Percentiles rank a stretch among this genome's conserved stretches.
These are phyloP conservation scores for Darwinula stevensoni DNA, from an alignment of 2,888 invertebrate genomes.

Conservation along the genomic window DNA sequence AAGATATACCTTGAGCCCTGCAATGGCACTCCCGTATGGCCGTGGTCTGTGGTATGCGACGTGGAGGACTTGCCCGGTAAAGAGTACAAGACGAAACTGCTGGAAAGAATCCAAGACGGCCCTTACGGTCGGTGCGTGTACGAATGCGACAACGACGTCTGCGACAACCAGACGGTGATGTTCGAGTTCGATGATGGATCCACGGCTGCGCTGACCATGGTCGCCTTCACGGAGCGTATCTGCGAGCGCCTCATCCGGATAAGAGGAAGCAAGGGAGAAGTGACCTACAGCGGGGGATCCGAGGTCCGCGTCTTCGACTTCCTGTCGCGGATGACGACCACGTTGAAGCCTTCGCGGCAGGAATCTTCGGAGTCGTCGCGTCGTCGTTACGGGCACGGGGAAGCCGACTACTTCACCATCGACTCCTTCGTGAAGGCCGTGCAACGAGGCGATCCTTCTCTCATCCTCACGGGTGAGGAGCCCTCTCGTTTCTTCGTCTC, in stretches of 20 bases:
- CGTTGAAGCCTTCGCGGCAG: too few species aligned
- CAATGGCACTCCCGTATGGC: constrained; percentile 7
- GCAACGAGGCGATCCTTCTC: constrained; percentile 5
- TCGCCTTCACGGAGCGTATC: constrained; percentile 17
- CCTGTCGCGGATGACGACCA: constrained; percentile 8
- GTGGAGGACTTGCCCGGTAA: constrained; percentile 12
- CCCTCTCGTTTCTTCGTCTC: too few species aligned
- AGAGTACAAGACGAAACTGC: too few species aligned
- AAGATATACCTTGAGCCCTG: constrained; percentile 15
- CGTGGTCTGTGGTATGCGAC: constrained; percentile 11
- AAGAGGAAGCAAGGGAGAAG: constrained; percentile 12
- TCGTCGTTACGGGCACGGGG: constrained; percentile 7
- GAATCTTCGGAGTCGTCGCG: too few species aligned
- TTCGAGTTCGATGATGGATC: constrained; percentile 18
- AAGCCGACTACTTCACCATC: constrained; percentile 7
- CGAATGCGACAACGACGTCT: constrained; percentile 19
- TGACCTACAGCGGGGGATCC: constrained; percentile 11
- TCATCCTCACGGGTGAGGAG: constrained; percentile 6
- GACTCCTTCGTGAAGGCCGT: constrained; percentile 7
- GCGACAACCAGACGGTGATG: constrained; percentile 18
- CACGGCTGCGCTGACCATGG: constrained; percentile 17
- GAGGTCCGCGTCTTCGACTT: constrained; percentile 10
- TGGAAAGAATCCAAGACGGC: constrained; percentile 6
- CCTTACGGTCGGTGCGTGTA: constrained; percentile 20
- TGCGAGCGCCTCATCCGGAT: constrained; percentile 14